These are phyloP conservation scores for Cromileptes altivelis DNA, from an alignment of 2,113 vertebrate species.

Conservation along the genomic window DNA sequence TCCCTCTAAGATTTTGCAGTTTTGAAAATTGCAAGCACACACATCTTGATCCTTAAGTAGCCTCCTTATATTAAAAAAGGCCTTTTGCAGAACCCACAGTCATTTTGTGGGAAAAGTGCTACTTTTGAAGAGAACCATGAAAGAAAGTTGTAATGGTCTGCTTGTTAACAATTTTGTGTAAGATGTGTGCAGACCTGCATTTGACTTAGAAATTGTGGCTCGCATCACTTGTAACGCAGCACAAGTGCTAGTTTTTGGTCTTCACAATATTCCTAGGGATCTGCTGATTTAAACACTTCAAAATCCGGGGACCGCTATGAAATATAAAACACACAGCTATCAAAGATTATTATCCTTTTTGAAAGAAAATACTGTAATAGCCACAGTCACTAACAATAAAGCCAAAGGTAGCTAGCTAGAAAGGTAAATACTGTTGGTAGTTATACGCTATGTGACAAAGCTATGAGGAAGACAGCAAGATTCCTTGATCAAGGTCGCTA, in stretches of 20 bases:
- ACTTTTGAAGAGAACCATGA: conserved; percentile 20
- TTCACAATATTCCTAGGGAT: conserved; percentile 17
- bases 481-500: conserved; percentile 61
- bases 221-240: background rate
- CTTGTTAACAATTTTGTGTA: background rate
- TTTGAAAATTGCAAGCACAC: conserved; percentile 68
- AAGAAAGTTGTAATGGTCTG: background rate
- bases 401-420: conserved; percentile 61
- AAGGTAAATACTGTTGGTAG: conserved; percentile 68
- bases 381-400: conserved; percentile 69
- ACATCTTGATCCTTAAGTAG: conserved; percentile 39
- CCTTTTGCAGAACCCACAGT: conserved; percentile 11
- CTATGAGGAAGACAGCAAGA: conserved; percentile 71
- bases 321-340: conserved; percentile 64
- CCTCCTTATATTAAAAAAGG: background rate
- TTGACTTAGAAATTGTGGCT: conserved; percentile 10
- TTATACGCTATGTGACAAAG: conserved; percentile 65
- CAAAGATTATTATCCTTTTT: conserved; percentile 29
- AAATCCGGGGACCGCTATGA: conserved; percentile 48
- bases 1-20: conserved; percentile 55
- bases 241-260: conserved; percentile 11
- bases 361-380: conserved; percentile 50
- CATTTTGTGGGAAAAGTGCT: conserved; percentile 49
- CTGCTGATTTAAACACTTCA: conserved; percentile 32
- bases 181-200: background rate